Conservation (phyloP, 2,113 vertebrate species). For the Siniperca chuatsi region DNA sequence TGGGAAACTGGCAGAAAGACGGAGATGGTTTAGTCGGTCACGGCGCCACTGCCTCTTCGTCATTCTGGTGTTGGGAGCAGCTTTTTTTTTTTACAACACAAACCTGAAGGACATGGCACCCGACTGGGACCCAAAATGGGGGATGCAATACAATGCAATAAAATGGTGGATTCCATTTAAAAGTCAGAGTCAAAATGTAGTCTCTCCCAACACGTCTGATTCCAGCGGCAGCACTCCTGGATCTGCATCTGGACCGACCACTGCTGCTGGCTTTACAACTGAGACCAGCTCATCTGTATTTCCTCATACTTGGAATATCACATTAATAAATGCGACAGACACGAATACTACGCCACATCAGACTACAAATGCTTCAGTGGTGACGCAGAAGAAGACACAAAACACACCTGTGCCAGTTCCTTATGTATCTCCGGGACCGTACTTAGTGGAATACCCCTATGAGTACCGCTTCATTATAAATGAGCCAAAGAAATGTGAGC, state of each 20-base stretch:
- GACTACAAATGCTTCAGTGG: too few species aligned
- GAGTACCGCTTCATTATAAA: conserved; percentile 79
- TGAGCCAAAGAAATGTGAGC: conserved; percentile 67
- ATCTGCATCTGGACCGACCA: too few species aligned
- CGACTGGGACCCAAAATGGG: background rate
- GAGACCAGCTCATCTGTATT: accelerated
- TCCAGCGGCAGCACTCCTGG: background rate
- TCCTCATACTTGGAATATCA: too few species aligned
- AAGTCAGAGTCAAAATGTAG: accelerated
- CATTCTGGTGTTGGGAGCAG: background rate
- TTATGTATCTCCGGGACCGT: conserved; percentile 52
- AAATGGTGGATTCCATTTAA: background rate
- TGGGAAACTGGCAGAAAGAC: background rate
- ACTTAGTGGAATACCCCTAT: conserved; percentile 75
- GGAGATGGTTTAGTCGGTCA: background rate
- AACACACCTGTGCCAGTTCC: background rate
- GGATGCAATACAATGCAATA: too few species aligned
- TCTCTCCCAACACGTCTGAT: accelerated
- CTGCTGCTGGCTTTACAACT: background rate
- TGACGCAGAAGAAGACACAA: too few species aligned
- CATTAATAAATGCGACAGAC: accelerated
- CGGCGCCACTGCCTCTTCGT: background rate
- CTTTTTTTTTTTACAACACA: conserved; percentile 10
- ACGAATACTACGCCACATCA: accelerated
- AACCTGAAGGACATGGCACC: accelerated